Percentiles rank a stretch among this genome's conserved stretches.
phyloP scores from a whole-genome alignment of 1,140 invertebrate genomes.

The Micrasema longulum region DNA sequence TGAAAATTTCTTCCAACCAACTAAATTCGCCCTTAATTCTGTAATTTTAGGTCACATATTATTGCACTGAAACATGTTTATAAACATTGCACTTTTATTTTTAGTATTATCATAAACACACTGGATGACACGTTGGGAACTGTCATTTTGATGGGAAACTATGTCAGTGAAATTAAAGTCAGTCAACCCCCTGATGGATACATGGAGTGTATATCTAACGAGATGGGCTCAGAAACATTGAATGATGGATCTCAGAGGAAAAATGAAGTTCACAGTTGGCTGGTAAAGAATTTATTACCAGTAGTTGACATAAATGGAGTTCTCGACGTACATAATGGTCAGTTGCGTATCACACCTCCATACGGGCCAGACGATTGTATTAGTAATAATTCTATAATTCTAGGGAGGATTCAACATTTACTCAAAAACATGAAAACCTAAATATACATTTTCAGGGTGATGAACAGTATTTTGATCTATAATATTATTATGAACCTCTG shows the following conservation, averaged over 20 bases:
- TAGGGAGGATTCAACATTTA: conserved; percentile 52
- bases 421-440: conserved; percentile 41
- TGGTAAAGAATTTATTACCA: conserved; percentile 47
- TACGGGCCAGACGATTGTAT: conserved; percentile 47
- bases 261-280: conserved; percentile 42
- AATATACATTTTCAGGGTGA: too few species aligned
- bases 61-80: background rate
- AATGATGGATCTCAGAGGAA: conserved; percentile 24
- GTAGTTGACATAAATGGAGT: conserved; percentile 43
- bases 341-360: conserved; percentile 42
- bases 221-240: background rate
- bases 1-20: too few species aligned
- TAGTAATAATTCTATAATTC: conserved; percentile 50
- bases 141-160: conserved; percentile 39
- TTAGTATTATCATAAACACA: conserved; percentile 43
- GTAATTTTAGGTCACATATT: background rate
- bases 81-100: conserved; percentile 31
- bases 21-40: too few species aligned
- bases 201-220: background rate
- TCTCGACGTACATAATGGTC: conserved; percentile 43
- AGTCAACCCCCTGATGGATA: conserved; percentile 32
- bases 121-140: conserved; percentile 1
- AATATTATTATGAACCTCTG: too few species aligned
- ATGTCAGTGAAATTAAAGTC: conserved; percentile 35
- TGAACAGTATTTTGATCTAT: too few species aligned